Percentiles rank a stretch among this genome's conserved stretches.
Evolutionary conservation across 2,888 invertebrate genomes (phyloP).

Genomic region (Chaetogeoica ovagalla): DNA sequence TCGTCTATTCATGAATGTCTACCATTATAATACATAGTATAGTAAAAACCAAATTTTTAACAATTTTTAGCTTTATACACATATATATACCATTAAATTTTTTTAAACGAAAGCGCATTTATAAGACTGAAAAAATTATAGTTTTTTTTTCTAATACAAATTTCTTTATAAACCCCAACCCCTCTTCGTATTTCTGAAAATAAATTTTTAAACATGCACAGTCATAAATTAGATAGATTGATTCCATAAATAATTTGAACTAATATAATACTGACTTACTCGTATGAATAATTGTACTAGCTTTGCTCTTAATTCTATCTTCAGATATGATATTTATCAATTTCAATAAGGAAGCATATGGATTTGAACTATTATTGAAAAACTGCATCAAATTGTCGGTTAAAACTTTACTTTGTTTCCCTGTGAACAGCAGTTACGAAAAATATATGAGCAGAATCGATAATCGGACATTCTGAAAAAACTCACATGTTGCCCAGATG

Average conservation of each 20-base stretch:
- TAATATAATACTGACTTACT: conserved; percentile 15
- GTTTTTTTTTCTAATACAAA: background rate
- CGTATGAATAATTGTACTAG: conserved; percentile 24
- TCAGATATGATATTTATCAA: conserved; percentile 27
- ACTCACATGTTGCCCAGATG: conserved; percentile 46
- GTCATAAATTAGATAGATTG: too few species aligned
- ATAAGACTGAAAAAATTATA: background rate
- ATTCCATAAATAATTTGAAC: too few species aligned
- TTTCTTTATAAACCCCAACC: too few species aligned
- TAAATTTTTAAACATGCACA: too few species aligned
- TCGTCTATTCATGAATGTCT: too few species aligned
- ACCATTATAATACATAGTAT: too few species aligned
- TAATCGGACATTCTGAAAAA: background rate
- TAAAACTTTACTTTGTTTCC: conserved; percentile 66
- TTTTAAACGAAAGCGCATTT: background rate
- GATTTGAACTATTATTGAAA: conserved; percentile 64
- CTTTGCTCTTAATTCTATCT: conserved; percentile 44
- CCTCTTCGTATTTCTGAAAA: too few species aligned
- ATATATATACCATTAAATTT: too few species aligned
- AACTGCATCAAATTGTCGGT: conserved; percentile 62
- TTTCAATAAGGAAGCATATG: conserved; percentile 61
- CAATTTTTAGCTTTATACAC: too few species aligned
- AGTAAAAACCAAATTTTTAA: too few species aligned
- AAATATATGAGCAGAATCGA: background rate
- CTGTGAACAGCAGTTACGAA: conserved; percentile 42